Evolutionary conservation across 64 coral and sea anemone genomes (phyloP).

Genomic region (Actinia equina): DNA sequence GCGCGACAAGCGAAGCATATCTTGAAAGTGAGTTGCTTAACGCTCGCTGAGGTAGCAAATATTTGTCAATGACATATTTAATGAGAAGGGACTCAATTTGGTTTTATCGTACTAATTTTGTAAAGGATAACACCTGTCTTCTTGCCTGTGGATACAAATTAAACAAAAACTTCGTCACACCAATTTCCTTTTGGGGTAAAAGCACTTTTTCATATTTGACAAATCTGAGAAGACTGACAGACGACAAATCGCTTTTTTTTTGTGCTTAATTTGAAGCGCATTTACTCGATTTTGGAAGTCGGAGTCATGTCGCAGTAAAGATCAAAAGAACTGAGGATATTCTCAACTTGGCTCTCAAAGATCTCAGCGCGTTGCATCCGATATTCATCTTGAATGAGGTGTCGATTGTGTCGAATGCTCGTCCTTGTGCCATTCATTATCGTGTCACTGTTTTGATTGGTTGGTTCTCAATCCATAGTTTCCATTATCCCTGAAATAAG

Average conservation of each 20-base stretch:
- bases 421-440: background rate
- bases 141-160: background rate
- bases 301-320: no score
- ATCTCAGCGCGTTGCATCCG: no score
- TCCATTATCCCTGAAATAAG: background rate
- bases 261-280: background rate
- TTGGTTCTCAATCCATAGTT: background rate
- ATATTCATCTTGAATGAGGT: background rate
- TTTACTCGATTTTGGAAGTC: background rate
- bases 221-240: background rate
- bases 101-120: background rate
- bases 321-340: no score
- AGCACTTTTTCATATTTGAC: background rate
- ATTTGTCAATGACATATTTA: background rate
- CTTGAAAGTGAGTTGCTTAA: no score
- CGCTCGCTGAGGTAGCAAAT: background rate
- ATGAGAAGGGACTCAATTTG: background rate
- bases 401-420: background rate
- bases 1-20: no score
- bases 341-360: no score
- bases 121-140: background rate
- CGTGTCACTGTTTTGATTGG: background rate
- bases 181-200: background rate
- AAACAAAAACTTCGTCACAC: constrained; percentile 2
- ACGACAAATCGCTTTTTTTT: background rate